Evolutionary conservation across 2,113 vertebrate genomes (phyloP).

Genomic region (Chlorocebus sabaeus): DNA sequence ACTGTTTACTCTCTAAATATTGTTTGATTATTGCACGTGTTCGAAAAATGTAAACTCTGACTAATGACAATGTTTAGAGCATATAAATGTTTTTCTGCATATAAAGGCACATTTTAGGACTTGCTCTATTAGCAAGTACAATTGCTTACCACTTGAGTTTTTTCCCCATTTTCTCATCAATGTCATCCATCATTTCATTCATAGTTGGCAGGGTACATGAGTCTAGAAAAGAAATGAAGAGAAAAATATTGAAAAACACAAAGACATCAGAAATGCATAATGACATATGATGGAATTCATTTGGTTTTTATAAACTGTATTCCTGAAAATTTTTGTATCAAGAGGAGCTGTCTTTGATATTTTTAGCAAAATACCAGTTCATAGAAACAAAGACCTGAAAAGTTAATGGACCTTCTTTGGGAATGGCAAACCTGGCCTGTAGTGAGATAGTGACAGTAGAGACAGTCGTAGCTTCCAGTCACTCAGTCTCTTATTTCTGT

Average conservation of each 20-base stretch:
- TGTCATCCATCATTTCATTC: slow-evolving; percentile 83
- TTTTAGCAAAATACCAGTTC: background rate
- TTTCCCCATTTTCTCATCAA: slow-evolving; percentile 81
- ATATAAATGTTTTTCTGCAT: background rate
- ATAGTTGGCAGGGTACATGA: slow-evolving; percentile 80
- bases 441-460: background rate
- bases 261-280: background rate
- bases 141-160: slow-evolving; percentile 82
- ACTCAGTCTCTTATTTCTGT: background rate
- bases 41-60: background rate
- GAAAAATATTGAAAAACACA: background rate
- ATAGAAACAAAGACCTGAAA: background rate
- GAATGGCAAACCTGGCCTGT: background rate
- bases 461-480: background rate
- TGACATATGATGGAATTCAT: background rate
- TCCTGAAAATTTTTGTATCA: background rate
- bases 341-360: background rate
- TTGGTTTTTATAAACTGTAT: background rate
- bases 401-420: background rate
- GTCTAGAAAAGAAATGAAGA: slow-evolving; percentile 76
- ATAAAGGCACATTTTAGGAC: background rate
- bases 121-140: background rate
- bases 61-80: background rate
- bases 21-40: background rate
- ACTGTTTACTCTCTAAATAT: background rate